Base-by-base conservation (phyloP, 1,140 invertebrate genomes). In the Asbolus verrucosus region DNA sequence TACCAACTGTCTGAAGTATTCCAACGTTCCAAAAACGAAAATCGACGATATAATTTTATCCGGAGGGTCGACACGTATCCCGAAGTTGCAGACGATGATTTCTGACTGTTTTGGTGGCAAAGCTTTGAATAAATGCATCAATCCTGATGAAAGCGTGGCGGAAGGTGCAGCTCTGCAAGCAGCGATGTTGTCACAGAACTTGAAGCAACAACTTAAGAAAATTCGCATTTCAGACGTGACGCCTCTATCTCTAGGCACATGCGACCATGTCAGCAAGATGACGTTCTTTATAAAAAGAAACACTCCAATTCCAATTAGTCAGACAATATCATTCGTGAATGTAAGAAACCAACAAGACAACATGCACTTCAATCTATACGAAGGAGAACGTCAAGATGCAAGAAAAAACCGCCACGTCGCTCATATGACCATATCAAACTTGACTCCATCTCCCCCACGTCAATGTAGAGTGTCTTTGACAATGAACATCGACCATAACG, bases 21-120 rank as follows among this genome's bases (percentile, higher is more conserved):
- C 65, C 0, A 60, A 50, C 14, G 5, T 73, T 8, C 18, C 19
- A 1, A 72, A 63, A 61, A 18, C 41, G 1, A 41, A 74, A 6
- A 85, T 89, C 69, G 80, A 87, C 70, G 87, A 89, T 41, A 83
- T 90, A 59, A 84, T 89, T 15, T 79, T 89, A 9, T 87, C 89
- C 21, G 88, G 88, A 41, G 88, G 88, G 3, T 87, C 86, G 2
- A 89, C 87, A 15, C 81, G 87, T 69, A 88, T 89, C 69, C 88
- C 87, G 21, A 87, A 87, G 77, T 82, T 89, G 39, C 86, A 62
- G 27, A 19, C 70, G 61, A 21, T 60, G 46, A 41, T 77, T 31
- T 60, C 67, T 11, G 83, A 74, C 81, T 88, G 83, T 76, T 90
- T 90, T 79, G 70, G 69, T 33, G 69, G 13, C 6, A 36, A 72